Evolutionary conservation across 2,797 vertebrate species (phyloP).

Genomic region (Merluccius polli): DNA sequence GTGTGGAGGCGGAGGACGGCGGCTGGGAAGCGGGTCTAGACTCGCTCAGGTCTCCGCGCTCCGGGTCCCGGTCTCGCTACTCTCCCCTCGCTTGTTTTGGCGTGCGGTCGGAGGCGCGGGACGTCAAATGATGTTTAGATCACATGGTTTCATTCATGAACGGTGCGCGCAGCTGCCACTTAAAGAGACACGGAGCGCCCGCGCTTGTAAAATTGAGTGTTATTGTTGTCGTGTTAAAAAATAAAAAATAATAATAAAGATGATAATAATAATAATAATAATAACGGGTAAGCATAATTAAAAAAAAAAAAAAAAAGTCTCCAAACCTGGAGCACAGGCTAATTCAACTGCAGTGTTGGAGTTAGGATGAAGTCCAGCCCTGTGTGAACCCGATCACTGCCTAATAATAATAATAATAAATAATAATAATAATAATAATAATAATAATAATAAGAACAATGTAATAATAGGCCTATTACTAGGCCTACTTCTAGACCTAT

Average conservation of each 20-base stretch:
- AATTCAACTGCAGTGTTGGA: neutral
- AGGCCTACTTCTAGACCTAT: neutral
- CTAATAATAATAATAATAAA: neutral
- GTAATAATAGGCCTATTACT: too few relatives aligned
- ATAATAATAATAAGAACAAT: too few relatives aligned
- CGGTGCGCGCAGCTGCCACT: constrained; percentile 75
- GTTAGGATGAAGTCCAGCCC: neutral
- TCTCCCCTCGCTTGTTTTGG: constrained; percentile 72
- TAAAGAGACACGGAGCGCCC: constrained; percentile 68
- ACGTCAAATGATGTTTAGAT: constrained; percentile 96
- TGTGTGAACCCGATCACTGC: neutral
- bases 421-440: too few relatives aligned
- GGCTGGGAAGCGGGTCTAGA: constrained; percentile 51
- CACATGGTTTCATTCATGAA: constrained; percentile 98
- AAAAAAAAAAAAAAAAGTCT: too few relatives aligned
- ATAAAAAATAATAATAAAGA: too few relatives aligned
- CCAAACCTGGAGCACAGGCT: neutral
- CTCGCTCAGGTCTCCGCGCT: constrained; percentile 56
- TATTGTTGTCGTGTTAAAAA: neutral
- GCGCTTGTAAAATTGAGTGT: constrained; percentile 39
- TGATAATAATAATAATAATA: too few relatives aligned
- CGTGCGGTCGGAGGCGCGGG: constrained; percentile 72
- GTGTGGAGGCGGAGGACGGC: constrained; percentile 32
- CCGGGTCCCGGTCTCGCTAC: constrained; percentile 58
- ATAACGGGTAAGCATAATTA: too few relatives aligned